Conservation (phyloP, 2,113 vertebrate genomes). For the Pontoporia blainvillei region DNA sequence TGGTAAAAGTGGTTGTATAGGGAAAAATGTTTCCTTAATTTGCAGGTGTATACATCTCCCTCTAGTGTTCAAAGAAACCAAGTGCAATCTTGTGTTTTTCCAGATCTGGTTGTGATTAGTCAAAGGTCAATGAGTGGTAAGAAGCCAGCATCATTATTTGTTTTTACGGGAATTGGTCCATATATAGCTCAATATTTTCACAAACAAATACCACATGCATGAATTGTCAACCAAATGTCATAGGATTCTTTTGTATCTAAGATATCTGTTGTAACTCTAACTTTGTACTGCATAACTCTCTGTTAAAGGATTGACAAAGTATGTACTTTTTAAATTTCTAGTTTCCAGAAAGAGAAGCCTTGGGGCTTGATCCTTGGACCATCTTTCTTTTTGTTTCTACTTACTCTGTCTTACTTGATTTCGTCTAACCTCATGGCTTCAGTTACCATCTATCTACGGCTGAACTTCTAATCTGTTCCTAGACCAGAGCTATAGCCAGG, state of each 20-base stretch:
- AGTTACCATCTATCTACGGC: not conserved
- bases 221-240: constrained; percentile 28
- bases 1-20: not conserved
- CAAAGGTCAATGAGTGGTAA: constrained; percentile 37
- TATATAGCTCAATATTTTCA: constrained; percentile 41
- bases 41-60: constrained; percentile 46
- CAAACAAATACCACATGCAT: constrained; percentile 56
- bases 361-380: not conserved
- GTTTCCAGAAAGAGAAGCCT: constrained; percentile 37
- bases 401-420: not conserved
- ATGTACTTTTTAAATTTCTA: constrained; percentile 21
- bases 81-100: not conserved
- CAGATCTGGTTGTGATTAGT: constrained; percentile 58
- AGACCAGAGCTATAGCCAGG: not conserved
- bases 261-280: constrained; percentile 43
- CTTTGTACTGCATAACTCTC: constrained; percentile 28
- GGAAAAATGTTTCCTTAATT: not conserved
- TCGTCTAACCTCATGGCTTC: not conserved
- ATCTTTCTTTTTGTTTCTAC: not conserved
- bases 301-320: constrained; percentile 17
- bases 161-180: constrained; percentile 57
- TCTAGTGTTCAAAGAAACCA: constrained; percentile 63
- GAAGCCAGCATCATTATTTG: constrained; percentile 39
- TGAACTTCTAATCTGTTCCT: not conserved
- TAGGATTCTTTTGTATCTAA: constrained; percentile 32